Base-by-base conservation (phyloP, 2,797 vertebrate species). In the Toxotes lorentzi region DNA sequence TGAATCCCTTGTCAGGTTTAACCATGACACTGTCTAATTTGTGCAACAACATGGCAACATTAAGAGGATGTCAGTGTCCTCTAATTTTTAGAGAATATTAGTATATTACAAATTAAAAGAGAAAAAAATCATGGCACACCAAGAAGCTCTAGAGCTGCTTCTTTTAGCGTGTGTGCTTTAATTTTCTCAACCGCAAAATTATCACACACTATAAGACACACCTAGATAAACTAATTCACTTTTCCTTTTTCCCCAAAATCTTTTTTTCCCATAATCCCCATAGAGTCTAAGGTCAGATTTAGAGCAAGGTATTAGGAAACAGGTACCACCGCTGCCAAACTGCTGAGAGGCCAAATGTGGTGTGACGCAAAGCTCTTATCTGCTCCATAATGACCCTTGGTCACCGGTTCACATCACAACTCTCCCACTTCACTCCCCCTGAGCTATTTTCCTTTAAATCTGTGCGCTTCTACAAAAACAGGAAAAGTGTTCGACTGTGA, bases 281-380 rank as follows among this genome's bases (percentile, higher is more conserved):
- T 21, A n/a, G 19, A 24, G 11, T 32, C 41, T n/a, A 9, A 61
- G 14, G 8, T 54, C 24, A 5, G 14, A 30, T 59, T 61, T 50
- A 35, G 35, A 23, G 4, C 3, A 21, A 34, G 4, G 16, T 66
- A 14, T 91, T 88, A 73, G 68, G 81, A 83, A 88, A 92, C 16
- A 24, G 48, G 10, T 13, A 0, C 19, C 4, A 2, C 58, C 51
- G n/a, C 73, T 65, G 30, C 56, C 70, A 78, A 70, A 86, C 76
- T 83, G 78, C 78, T 70, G 73, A 64, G 70, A 72, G 73, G 27
- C 50, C 50, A 21, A 81, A 88, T 64, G 66, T 1, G 6, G 27
- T 79, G 48, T 84, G 85, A 86, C 59, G 81, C 76, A 88, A 85
- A 64, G 65, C 9, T 81, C 86, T 94, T 95, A 94, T 95, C 93